These are phyloP conservation scores for Spinus pinus DNA, from an alignment of 2,797 vertebrate genomes.

Conservation along the genomic window DNA sequence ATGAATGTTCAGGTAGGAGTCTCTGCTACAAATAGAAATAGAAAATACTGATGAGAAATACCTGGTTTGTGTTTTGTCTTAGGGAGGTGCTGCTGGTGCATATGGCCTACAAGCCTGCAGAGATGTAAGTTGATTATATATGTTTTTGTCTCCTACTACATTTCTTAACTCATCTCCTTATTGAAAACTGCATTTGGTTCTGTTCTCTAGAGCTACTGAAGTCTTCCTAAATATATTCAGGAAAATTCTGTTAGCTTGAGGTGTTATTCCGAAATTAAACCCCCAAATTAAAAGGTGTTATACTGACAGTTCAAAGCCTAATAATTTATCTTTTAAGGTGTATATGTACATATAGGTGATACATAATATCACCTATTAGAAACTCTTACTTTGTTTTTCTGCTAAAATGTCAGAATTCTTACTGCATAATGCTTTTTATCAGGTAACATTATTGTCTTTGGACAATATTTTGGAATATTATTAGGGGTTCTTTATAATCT, in stretches of 20 bases:
- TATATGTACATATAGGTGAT: neutral
- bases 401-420: neutral
- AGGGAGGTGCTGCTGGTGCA: conserved; percentile 39
- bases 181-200: neutral
- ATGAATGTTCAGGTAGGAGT: neutral
- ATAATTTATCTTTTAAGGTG: neutral
- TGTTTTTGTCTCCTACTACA: neutral
- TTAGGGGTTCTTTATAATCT: rapidly evolving
- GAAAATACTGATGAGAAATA: neutral
- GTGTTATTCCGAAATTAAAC: neutral
- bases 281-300: neutral
- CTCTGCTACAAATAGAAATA: neutral
- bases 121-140: conserved; percentile 40
- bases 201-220: neutral
- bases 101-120: conserved; percentile 26
- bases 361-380: neutral
- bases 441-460: neutral
- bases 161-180: neutral
- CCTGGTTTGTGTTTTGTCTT: neutral
- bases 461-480: neutral
- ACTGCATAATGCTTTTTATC: rapidly evolving
- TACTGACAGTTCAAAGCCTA: neutral
- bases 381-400: neutral
- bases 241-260: neutral
- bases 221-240: neutral